Conservation (phyloP, 2,888 invertebrate species). For the Ophraella communa region DNA sequence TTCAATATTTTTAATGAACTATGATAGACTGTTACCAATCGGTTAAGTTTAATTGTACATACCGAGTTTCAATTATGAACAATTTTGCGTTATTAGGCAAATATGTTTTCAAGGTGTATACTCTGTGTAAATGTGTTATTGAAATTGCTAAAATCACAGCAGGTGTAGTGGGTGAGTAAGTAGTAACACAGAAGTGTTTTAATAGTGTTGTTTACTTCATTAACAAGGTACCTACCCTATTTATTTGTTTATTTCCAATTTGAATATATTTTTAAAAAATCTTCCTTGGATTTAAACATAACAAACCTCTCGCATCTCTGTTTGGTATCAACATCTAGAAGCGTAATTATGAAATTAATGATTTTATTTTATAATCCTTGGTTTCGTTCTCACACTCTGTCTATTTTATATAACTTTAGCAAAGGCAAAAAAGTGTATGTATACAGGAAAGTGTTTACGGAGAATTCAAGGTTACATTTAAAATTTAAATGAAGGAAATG, state of each 20-base stretch:
- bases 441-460: constrained; percentile 45
- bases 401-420: constrained; percentile 35
- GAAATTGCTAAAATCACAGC: neutral
- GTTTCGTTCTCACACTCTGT: constrained; percentile 32
- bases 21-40: constrained; percentile 17
- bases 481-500: constrained; percentile 50
- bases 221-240: neutral
- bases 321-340: neutral
- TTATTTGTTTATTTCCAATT: no score
- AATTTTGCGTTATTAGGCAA: constrained; percentile 7
- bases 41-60: constrained; percentile 11
- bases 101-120: constrained; percentile 5
- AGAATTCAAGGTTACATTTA: constrained; percentile 45
- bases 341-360: constrained; percentile 12
- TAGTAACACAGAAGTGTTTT: neutral
- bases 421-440: constrained; percentile 39
- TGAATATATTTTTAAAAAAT: no score
- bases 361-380: constrained; percentile 24
- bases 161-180: neutral
- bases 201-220: neutral
- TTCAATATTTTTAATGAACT: constrained; percentile 21
- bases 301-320: no score
- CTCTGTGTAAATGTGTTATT: neutral
- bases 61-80: neutral
- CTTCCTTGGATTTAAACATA: no score